Conservation (phyloP, 2,797 vertebrate species). For the Enteromius treurensis region DNA sequence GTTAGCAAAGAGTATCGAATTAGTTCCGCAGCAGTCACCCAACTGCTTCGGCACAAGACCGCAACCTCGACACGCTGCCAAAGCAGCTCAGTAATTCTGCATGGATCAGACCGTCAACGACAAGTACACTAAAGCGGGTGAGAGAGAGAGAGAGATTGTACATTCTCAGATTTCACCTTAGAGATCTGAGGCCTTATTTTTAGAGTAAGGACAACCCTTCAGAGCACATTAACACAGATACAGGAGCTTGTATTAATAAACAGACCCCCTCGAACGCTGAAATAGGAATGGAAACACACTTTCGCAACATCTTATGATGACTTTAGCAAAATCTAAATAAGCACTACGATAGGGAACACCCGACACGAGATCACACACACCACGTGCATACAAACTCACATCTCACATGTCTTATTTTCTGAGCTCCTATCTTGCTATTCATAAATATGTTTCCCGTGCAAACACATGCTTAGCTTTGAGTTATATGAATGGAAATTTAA, state of each 20-base stretch:
- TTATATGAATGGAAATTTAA: background rate
- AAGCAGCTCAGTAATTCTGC: conserved; percentile 38
- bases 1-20: conserved; percentile 46
- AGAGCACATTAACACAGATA: conserved; percentile 73
- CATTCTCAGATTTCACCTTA: conserved; percentile 68
- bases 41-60: conserved; percentile 13
- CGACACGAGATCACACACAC: conserved; percentile 9
- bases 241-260: conserved; percentile 73
- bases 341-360: conserved; percentile 33
- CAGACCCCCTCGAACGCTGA: conserved; percentile 66
- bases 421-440: conserved; percentile 5
- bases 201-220: conserved; percentile 69
- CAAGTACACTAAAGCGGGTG: conserved; percentile 30
- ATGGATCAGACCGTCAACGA: conserved; percentile 35
- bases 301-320: conserved; percentile 70
- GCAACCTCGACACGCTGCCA: conserved; percentile 28
- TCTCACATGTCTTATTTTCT: conserved; percentile 6
- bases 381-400: background rate
- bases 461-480: background rate
- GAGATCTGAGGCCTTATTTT: conserved; percentile 69
- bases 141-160: conserved; percentile 46
- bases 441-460: conserved; percentile 20
- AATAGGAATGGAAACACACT: conserved; percentile 62
- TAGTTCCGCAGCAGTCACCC: conserved; percentile 35
- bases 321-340: conserved; percentile 64